Evolutionary conservation across 2,888 invertebrate species (phyloP).

Genomic region (Caenorhabditis imperialis): DNA sequence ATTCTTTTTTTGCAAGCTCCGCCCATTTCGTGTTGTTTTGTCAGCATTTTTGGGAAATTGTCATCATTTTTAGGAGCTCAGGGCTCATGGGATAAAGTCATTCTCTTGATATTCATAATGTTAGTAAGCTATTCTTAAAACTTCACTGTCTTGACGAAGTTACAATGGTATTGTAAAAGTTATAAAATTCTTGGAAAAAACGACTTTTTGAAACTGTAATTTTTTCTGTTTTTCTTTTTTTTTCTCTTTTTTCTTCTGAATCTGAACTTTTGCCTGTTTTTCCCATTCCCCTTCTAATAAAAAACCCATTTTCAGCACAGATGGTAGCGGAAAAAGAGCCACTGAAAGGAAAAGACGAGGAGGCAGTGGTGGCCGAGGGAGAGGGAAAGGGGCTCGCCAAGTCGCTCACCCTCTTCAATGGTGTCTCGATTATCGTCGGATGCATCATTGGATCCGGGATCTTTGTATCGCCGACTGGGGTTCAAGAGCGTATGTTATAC

Average conservation of each 20-base stretch:
- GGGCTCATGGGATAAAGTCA: slow-evolving; percentile 9
- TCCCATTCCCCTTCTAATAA: background rate
- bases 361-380: slow-evolving; percentile 18
- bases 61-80: slow-evolving; percentile 24
- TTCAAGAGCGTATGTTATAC: slow-evolving; percentile 70
- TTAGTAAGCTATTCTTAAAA: too few species aligned
- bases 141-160: too few species aligned
- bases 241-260: background rate
- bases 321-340: slow-evolving; percentile 50
- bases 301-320: background rate
- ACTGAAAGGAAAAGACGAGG: slow-evolving; percentile 22
- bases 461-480: slow-evolving; percentile 76
- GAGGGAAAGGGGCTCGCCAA: slow-evolving; percentile 66
- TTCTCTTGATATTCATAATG: too few species aligned
- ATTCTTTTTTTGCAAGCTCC: slow-evolving; percentile 9
- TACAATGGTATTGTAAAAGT: too few species aligned
- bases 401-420: slow-evolving; percentile 73
- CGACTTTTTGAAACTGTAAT: too few species aligned
- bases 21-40: slow-evolving; percentile 9
- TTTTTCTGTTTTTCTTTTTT: background rate
- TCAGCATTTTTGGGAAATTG: slow-evolving; percentile 32
- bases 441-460: slow-evolving; percentile 77
- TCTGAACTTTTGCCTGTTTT: background rate
- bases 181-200: background rate
- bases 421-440: slow-evolving; percentile 76